Conservation (phyloP, 1,140 invertebrate species). For the Acromyrmex heyeri region DNA sequence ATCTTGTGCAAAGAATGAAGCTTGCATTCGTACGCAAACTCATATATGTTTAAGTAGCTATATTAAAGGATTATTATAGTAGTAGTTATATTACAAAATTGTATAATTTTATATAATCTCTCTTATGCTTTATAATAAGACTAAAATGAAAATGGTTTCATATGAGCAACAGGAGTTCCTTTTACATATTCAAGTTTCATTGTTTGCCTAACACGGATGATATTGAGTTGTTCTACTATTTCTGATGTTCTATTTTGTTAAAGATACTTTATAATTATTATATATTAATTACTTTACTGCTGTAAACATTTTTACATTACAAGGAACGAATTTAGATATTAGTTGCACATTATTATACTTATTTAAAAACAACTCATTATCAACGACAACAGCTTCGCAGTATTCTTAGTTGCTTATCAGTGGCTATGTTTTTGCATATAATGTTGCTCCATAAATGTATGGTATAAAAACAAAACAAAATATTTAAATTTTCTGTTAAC, state of each 20-base stretch:
- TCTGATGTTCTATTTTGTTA: neutral
- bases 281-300: neutral
- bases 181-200: conserved; percentile 42
- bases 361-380: conserved; percentile 48
- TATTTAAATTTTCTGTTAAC: conserved; percentile 17
- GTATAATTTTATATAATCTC: neutral
- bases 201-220: conserved; percentile 4
- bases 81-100: conserved; percentile 5
- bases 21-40: conserved; percentile 14
- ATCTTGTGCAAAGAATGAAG: conserved; percentile 40
- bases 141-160: neutral
- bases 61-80: neutral
- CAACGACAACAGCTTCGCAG: neutral
- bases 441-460: conserved; percentile 35
- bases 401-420: conserved; percentile 34
- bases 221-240: conserved; percentile 52
- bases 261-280: conserved; percentile 13
- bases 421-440: conserved; percentile 13
- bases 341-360: conserved; percentile 13
- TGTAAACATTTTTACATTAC: neutral
- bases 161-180: neutral
- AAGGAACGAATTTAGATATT: neutral
- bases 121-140: neutral
- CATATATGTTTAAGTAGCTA: neutral
- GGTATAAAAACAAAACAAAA: conserved; percentile 16